These are phyloP conservation scores for Tipula unca DNA, from an alignment of 2,888 invertebrate genomes.

Conservation along the genomic window DNA sequence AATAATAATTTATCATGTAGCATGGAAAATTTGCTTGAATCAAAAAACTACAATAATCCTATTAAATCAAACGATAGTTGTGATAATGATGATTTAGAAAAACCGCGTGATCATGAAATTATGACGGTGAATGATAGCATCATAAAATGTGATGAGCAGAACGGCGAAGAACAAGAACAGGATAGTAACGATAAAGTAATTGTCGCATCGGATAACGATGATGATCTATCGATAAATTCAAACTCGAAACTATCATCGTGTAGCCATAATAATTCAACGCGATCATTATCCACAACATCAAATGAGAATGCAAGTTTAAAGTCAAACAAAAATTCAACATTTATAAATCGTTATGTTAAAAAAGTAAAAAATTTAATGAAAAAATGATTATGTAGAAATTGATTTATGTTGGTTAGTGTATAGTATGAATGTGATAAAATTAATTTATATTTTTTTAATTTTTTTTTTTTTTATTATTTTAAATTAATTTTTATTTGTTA, in stretches of 20 bases:
- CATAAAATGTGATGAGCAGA: neutral
- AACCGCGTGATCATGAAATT: slow-evolving; percentile 23
- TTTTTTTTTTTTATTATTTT: neutral
- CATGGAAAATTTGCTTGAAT: slow-evolving; percentile 28
- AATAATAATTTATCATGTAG: slow-evolving; percentile 40
- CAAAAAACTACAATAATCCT: neutral
- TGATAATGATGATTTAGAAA: slow-evolving; percentile 18
- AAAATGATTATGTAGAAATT: slow-evolving; percentile 35
- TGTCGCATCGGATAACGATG: neutral
- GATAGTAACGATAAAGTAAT: neutral
- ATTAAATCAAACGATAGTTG: slow-evolving; percentile 24
- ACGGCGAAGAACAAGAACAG: neutral
- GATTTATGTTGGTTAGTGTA: neutral
- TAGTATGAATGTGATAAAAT: neutral
- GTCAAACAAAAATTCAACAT: slow-evolving; percentile 64
- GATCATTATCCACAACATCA: slow-evolving; percentile 25
- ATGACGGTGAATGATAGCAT: slow-evolving; percentile 22
- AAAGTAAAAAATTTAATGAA: slow-evolving; percentile 69
- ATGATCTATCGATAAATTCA: slow-evolving; percentile 18
- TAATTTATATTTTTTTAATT: neutral
- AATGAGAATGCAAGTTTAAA: slow-evolving; percentile 38
- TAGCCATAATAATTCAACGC: neutral
- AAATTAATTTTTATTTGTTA: neutral
- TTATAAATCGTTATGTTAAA: slow-evolving; percentile 77
- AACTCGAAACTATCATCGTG: neutral